A percentile compares a stretch with the other conserved stretches of the same genome.
Conservation (phyloP, 2,888 invertebrate species). For the Lacanobia wlatinum region DNA sequence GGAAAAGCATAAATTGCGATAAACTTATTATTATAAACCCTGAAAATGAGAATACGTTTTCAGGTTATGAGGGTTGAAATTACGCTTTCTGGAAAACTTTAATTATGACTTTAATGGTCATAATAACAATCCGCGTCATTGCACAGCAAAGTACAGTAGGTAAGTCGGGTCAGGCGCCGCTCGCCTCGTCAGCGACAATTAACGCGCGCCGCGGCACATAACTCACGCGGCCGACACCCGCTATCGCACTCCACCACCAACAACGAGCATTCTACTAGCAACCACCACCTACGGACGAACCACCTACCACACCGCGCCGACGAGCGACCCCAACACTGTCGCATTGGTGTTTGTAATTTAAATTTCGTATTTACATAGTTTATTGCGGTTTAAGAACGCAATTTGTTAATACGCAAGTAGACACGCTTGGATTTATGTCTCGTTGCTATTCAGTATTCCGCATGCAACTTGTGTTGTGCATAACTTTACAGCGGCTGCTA, state of each 20-base stretch:
- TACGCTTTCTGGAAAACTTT: neutral
- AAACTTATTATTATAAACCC: constrained; percentile 2
- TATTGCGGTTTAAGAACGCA: constrained; percentile 85
- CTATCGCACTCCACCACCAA: constrained; percentile 75
- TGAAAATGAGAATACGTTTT: constrained; percentile 8
- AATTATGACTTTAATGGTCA: constrained; percentile 21
- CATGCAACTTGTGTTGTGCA: constrained; percentile 65
- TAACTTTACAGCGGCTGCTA: constrained; percentile 53
- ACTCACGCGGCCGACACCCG: constrained; percentile 78
- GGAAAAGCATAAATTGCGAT: neutral
- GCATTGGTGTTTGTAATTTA: constrained; percentile 83
- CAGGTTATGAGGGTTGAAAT: neutral
- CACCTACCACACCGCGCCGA: constrained; percentile 61
- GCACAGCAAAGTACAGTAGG: constrained; percentile 62
- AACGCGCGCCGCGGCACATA: constrained; percentile 79
- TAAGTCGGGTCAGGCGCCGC: constrained; percentile 51
- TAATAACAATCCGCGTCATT: constrained; percentile 32
- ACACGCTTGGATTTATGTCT: constrained; percentile 76
- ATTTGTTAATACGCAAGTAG: constrained; percentile 82
- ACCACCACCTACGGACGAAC: constrained; percentile 72
- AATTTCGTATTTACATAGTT: constrained; percentile 87
- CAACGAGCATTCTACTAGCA: constrained; percentile 79
- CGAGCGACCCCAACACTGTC: constrained; percentile 68
- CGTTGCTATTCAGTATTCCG: constrained; percentile 67
- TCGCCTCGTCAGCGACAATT: constrained; percentile 81